Percentiles rank a stretch among this genome's conserved stretches.
Evolutionary conservation across 2,113 vertebrate species (phyloP).

Genomic region (Empidonax traillii): DNA sequence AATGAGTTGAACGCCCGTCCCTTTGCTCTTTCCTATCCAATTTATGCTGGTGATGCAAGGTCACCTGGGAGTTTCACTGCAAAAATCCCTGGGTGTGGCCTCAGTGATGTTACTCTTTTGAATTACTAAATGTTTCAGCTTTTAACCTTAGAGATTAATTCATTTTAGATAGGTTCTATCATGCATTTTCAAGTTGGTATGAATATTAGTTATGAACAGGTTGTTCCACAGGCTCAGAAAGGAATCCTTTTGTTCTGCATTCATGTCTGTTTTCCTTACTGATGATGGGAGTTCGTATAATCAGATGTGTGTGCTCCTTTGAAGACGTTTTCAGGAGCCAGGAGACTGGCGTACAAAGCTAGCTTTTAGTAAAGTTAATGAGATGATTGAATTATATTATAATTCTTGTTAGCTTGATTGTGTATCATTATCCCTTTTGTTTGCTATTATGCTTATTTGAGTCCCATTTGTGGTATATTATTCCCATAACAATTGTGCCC

Average conservation of each 20-base stretch:
- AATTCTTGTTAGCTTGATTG: slow-evolving; percentile 50
- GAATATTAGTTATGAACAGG: not conserved
- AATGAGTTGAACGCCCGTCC: not conserved
- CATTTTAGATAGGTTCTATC: not conserved
- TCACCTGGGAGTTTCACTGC: not conserved
- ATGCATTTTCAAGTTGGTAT: not conserved
- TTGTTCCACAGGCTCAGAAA: slow-evolving; percentile 15
- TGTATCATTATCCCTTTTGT: slow-evolving; percentile 43
- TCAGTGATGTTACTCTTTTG: not conserved
- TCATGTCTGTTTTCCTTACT: not conserved
- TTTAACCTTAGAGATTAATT: not conserved
- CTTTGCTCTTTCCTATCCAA: not conserved
- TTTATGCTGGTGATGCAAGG: not conserved
- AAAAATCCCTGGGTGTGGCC: not conserved
- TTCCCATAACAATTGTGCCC: not conserved
- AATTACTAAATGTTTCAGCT: not conserved
- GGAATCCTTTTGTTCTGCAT: not conserved
- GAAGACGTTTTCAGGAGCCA: slow-evolving; percentile 35
- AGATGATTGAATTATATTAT: slow-evolving; percentile 60
- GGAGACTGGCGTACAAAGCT: slow-evolving; percentile 21
- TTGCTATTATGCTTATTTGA: slow-evolving; percentile 45
- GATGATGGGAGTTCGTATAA: not conserved
- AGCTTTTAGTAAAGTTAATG: slow-evolving; percentile 48
- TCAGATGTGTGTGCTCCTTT: slow-evolving; percentile 20
- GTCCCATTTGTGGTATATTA: not conserved